Conservation (phyloP, 2,888 invertebrate genomes). For the Leptothorax acervorum region DNA sequence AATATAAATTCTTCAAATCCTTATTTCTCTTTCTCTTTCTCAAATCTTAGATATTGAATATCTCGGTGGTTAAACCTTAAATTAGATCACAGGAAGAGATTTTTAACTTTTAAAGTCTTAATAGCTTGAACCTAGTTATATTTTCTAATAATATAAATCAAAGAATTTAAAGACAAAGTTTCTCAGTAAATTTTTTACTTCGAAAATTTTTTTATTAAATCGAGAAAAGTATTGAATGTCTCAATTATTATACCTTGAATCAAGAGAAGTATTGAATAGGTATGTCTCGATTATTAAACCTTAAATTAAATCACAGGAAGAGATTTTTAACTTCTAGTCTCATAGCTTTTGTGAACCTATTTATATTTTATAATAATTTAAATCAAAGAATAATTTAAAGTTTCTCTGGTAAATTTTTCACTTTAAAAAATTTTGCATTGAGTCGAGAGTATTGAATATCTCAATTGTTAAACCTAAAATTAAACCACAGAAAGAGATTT, state of each 20-base stretch:
- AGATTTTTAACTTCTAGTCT: too few species aligned
- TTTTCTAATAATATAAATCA: not conserved
- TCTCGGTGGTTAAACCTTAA: not conserved
- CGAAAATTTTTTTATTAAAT: conserved; percentile 23
- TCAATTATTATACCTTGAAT: conserved; percentile 15
- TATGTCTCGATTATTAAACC: too few species aligned
- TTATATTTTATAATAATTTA: too few species aligned
- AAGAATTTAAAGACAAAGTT: not conserved
- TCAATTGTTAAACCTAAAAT: not conserved
- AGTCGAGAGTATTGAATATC: too few species aligned
- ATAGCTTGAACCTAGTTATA: not conserved
- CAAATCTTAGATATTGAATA: not conserved
- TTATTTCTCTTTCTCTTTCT: too few species aligned
- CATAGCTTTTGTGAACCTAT: too few species aligned
- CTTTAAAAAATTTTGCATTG: too few species aligned
- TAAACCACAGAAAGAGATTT: not conserved
- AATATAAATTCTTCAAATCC: not conserved
- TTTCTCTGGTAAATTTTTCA: too few species aligned
- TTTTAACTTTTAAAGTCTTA: not conserved
- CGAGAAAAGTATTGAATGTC: not conserved
- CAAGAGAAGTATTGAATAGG: not conserved
- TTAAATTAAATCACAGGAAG: too few species aligned
- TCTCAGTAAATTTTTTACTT: not conserved
- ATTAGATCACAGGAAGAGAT: not conserved
- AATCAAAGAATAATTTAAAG: too few species aligned